Evolutionary conservation across 2,113 vertebrate species (phyloP).

Genomic region (Indri indri): DNA sequence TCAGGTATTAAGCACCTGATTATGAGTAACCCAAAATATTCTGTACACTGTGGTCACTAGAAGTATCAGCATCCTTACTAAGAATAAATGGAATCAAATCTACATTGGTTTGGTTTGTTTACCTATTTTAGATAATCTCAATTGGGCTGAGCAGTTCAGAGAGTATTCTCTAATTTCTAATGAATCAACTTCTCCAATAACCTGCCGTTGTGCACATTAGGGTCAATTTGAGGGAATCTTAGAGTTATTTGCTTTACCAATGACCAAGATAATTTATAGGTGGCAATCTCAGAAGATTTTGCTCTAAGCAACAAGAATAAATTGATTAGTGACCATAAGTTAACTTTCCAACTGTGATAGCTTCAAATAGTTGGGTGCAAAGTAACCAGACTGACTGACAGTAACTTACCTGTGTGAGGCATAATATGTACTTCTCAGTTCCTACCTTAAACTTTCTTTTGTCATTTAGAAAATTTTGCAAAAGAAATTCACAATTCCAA

Average conservation of each 20-base stretch:
- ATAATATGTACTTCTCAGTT: background rate
- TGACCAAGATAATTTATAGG: slow-evolving; percentile 35
- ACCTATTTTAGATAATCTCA: background rate
- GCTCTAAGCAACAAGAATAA: slow-evolving; percentile 32
- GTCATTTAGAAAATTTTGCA: background rate
- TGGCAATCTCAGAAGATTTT: background rate
- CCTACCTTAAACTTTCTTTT: background rate
- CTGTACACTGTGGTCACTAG: background rate
- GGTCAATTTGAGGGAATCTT: slow-evolving; percentile 32
- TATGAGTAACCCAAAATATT: background rate
- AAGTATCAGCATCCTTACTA: background rate
- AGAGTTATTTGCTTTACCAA: slow-evolving; percentile 66
- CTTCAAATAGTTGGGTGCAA: slow-evolving; percentile 16
- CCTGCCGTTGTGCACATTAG: background rate
- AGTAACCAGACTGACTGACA: background rate
- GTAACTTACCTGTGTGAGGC: slow-evolving; percentile 1
- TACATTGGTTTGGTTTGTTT: background rate
- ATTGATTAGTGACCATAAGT: slow-evolving; percentile 37
- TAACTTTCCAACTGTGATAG: slow-evolving; percentile 45
- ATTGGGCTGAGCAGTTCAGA: background rate
- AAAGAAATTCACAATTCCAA: background rate
- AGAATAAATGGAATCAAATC: background rate
- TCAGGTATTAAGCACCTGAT: background rate
- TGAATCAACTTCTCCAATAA: background rate
- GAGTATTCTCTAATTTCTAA: background rate